Conservation (phyloP, 1,140 invertebrate species). For the Calosoma granatense region DNA sequence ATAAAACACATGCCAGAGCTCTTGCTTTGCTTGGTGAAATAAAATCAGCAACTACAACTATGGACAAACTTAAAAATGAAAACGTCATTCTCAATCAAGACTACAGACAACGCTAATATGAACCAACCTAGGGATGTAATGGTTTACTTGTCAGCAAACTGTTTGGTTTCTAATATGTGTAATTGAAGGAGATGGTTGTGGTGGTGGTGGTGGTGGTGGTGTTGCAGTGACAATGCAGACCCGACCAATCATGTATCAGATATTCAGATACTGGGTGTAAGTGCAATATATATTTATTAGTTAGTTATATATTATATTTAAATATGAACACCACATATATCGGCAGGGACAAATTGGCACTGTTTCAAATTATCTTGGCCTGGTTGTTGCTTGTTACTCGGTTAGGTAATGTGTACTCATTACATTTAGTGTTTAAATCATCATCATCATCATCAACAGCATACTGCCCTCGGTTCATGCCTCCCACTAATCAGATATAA, state of each 20-base stretch:
- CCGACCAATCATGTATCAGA: too few relatives aligned
- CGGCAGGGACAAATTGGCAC: too few relatives aligned
- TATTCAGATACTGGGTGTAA: too few relatives aligned
- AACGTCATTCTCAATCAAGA: background rate
- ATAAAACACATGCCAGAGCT: background rate
- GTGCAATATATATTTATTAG: too few relatives aligned
- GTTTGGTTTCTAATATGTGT: too few relatives aligned
- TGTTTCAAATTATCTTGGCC: background rate
- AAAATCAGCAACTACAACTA: background rate
- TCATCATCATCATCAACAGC: background rate
- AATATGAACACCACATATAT: too few relatives aligned
- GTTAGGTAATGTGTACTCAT: background rate
- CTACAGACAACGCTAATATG: background rate
- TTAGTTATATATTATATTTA: too few relatives aligned
- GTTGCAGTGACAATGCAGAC: too few relatives aligned
- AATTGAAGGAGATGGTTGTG: too few relatives aligned
- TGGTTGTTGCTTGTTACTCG: background rate
- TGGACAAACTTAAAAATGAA: background rate
- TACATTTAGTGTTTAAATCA: background rate
- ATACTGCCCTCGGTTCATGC: background rate
- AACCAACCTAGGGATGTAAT: background rate
- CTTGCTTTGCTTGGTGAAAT: background rate
- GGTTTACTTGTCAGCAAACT: background rate
- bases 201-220: too few relatives aligned
- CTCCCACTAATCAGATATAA: background rate